Evolutionary conservation across 1,140 invertebrate genomes (phyloP).

Genomic region (Aphelenchoides fujianensis): DNA sequence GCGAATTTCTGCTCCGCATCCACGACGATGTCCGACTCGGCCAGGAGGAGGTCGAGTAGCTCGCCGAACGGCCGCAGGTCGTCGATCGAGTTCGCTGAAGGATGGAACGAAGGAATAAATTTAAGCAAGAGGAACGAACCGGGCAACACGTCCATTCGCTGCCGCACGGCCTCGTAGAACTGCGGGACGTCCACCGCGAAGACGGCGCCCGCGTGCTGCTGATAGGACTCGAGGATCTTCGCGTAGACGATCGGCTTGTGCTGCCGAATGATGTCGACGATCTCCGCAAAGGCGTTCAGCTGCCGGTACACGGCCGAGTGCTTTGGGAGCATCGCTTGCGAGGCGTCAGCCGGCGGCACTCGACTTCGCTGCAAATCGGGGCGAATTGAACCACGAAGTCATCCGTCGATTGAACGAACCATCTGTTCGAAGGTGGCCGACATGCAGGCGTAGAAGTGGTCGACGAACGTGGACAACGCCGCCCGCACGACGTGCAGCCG

Average conservation of each 20-base stretch:
- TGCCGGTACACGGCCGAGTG: slow-evolving; percentile 28
- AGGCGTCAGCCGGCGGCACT: slow-evolving; percentile 18
- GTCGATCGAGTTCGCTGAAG: slow-evolving; percentile 10
- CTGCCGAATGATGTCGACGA: not conserved
- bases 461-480: slow-evolving; percentile 40
- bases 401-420: slow-evolving; percentile 40
- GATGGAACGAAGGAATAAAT: slow-evolving; percentile 15
- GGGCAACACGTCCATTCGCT: slow-evolving; percentile 6
- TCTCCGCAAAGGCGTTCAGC: not conserved
- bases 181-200: slow-evolving; percentile 19
- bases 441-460: slow-evolving; percentile 44
- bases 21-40: slow-evolving; percentile 84
- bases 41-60: slow-evolving; percentile 76
- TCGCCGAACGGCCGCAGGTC: slow-evolving; percentile 38
- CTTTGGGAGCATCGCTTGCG: slow-evolving; percentile 48
- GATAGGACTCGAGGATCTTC: slow-evolving; percentile 20
- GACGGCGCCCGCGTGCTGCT: slow-evolving; percentile 30
- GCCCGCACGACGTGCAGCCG: slow-evolving; percentile 33
- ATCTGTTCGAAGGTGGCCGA: slow-evolving; percentile 46
- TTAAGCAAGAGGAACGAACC: not conserved
- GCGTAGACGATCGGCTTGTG: slow-evolving; percentile 4
- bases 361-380: not conserved
- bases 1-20: slow-evolving; percentile 93
- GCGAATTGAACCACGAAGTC: not conserved
- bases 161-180: slow-evolving; percentile 1